phyloP scores from a whole-genome alignment of 2,888 invertebrate species.

The Uropetala carovei region DNA sequence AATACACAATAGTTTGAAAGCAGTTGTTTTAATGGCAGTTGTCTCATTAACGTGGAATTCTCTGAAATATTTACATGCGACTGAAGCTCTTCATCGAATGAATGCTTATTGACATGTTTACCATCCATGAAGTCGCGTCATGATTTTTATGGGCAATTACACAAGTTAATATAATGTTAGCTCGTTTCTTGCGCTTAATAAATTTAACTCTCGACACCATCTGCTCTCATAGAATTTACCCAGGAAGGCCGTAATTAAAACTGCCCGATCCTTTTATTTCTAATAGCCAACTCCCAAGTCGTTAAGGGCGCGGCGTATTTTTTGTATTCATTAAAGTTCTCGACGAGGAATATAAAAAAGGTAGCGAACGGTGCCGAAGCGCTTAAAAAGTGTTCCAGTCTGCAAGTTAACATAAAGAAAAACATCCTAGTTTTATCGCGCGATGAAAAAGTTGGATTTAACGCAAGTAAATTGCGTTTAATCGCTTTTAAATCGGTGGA shows the following conservation, averaged over 20 bases:
- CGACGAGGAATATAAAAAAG: neutral
- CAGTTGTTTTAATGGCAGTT: too few species aligned
- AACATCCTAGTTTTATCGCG: neutral
- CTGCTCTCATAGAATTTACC: too few species aligned
- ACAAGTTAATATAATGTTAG: too few species aligned
- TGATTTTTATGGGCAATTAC: too few species aligned
- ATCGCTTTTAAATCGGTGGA: conserved; percentile 25
- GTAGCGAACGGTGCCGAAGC: neutral
- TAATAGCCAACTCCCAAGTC: neutral
- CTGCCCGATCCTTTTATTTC: neutral
- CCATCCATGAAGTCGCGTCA: too few species aligned
- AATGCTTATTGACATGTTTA: too few species aligned
- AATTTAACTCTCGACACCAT: too few species aligned
- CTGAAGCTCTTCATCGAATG: too few species aligned
- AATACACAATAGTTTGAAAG: too few species aligned
- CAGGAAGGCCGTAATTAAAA: neutral
- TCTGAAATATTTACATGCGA: too few species aligned
- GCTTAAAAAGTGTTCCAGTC: neutral
- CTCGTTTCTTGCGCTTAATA: too few species aligned
- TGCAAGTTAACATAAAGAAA: neutral
- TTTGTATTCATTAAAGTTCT: neutral
- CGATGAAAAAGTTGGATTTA: neutral
- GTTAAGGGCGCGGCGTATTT: neutral
- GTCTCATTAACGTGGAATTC: too few species aligned
- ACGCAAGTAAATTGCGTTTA: neutral